A percentile compares a stretch with the other conserved stretches of the same genome.
Evolutionary conservation across 1,140 invertebrate species (phyloP).

Genomic region (Lasioglossum albipes): DNA sequence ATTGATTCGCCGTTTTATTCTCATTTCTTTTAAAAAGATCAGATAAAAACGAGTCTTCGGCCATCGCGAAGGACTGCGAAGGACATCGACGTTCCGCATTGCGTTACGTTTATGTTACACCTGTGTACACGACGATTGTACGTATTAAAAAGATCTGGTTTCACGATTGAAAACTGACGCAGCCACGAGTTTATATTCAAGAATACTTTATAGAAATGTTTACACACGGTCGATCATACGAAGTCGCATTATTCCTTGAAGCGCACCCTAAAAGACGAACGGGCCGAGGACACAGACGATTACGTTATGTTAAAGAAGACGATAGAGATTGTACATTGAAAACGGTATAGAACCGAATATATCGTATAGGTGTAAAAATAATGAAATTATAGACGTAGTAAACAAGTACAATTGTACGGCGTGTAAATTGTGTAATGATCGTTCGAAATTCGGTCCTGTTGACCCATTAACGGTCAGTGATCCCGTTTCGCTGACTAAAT

Average conservation of each 20-base stretch:
- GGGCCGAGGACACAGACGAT: conserved; percentile 61
- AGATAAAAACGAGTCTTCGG: conserved; percentile 34
- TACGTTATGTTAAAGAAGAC: conserved; percentile 65
- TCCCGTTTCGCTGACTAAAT: too few relatives aligned
- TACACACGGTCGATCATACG: conserved; percentile 13
- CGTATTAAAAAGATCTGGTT: not conserved
- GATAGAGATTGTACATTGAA: conserved; percentile 69
- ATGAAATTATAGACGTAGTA: conserved; percentile 75
- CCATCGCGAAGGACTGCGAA: not conserved
- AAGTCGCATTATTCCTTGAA: conserved; percentile 62
- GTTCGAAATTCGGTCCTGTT: conserved; percentile 50
- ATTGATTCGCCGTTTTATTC: conserved; percentile 7
- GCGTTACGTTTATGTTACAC: too few relatives aligned
- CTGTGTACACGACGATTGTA: not conserved
- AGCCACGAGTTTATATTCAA: not conserved
- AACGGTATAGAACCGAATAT: conserved; percentile 71
- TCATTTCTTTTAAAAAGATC: conserved; percentile 17
- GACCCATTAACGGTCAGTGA: not conserved
- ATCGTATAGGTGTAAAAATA: conserved; percentile 75
- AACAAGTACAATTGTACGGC: conserved; percentile 64
- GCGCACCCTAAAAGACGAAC: conserved; percentile 56
- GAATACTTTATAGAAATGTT: conserved; percentile 21
- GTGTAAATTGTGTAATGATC: conserved; percentile 57
- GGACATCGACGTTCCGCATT: too few relatives aligned
- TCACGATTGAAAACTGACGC: not conserved